phyloP scores from a whole-genome alignment of 2,113 vertebrate genomes.

The Erythrocercus mccallii region DNA sequence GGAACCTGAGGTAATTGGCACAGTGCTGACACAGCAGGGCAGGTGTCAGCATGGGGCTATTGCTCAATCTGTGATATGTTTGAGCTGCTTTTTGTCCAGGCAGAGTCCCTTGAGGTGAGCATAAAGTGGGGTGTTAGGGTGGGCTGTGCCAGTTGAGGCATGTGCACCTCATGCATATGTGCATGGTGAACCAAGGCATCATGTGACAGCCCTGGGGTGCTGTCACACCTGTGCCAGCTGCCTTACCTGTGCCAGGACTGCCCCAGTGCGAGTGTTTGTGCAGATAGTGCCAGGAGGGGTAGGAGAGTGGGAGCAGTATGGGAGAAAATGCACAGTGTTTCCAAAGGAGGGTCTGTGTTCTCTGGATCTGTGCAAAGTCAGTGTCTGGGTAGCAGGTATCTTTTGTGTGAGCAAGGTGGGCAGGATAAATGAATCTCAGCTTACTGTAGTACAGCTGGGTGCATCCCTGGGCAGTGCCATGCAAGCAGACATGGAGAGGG shows the following conservation, averaged over 20 bases:
- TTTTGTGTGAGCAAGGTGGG: neutral
- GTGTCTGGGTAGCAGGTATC: neutral
- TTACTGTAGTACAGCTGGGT: neutral
- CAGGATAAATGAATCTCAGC: neutral
- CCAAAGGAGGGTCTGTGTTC: accelerated
- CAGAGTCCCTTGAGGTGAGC: neutral
- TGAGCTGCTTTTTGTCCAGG: neutral
- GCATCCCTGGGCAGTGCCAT: neutral
- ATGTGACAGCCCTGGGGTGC: accelerated
- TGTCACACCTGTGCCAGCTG: too few relatives aligned
- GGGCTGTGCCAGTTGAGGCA: neutral
- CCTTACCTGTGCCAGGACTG: neutral
- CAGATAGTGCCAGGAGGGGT: neutral
- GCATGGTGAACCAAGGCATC: neutral
- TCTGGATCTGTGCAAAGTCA: neutral
- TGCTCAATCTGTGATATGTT: neutral
- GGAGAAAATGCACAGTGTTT: accelerated
- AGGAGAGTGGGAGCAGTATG: neutral
- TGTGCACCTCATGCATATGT: neutral
- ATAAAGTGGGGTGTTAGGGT: neutral
- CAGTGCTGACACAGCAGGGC: neutral
- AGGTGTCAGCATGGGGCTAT: neutral
- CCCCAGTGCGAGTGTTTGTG: accelerated
- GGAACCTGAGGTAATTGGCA: neutral
- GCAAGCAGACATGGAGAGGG: neutral